Percentiles rank a stretch among this genome's conserved stretches.
These are phyloP conservation scores for Anthopleura xanthogrammica DNA, from an alignment of 92 coral and sea anemone species.

Conservation along the genomic window DNA sequence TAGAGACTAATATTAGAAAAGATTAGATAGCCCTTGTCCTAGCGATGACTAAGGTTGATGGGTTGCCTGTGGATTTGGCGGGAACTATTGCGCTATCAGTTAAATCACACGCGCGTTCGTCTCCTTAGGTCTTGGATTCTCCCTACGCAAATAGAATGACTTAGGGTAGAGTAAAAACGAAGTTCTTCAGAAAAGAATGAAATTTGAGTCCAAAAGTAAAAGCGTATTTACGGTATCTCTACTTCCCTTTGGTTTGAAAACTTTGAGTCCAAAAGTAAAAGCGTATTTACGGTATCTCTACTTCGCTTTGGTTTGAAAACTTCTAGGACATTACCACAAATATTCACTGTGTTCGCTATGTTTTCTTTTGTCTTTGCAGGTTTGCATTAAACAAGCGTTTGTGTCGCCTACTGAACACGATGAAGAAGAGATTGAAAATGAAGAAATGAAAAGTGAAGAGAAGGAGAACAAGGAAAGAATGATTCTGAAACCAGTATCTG, in stretches of 20 bases:
- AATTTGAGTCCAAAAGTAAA: background rate
- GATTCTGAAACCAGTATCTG: conserved; percentile 5
- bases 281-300: background rate
- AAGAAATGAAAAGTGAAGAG: background rate
- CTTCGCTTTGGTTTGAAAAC: no score
- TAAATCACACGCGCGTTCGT: no score
- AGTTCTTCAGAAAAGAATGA: no score
- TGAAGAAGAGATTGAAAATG: background rate
- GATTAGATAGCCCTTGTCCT: no score
- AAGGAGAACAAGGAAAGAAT: conserved; percentile 21
- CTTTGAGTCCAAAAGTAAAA: background rate
- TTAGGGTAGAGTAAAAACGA: background rate
- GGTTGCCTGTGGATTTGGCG: background rate
- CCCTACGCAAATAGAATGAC: no score
- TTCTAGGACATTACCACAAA: no score
- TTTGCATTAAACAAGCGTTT: conserved; percentile 11
- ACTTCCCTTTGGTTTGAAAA: no score
- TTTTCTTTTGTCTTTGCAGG: background rate
- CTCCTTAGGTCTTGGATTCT: no score
- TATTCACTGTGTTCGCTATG: no score
- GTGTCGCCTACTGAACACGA: background rate
- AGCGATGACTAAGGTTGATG: background rate
- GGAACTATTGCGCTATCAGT: no score
- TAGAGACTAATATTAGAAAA: no score
- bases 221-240: background rate